Base-by-base conservation (phyloP, 2,113 vertebrate species). In the Smithornis capensis region DNA sequence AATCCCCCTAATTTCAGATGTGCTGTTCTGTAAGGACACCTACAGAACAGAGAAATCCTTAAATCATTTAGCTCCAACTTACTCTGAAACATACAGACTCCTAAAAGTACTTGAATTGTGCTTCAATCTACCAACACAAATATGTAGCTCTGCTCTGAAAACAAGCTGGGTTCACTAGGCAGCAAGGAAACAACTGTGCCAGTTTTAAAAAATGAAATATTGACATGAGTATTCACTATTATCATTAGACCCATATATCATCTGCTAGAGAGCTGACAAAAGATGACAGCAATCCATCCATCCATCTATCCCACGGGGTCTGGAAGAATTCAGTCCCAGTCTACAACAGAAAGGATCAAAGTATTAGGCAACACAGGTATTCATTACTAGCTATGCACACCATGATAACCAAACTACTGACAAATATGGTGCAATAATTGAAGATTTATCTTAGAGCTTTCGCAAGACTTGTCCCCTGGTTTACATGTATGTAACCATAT, bases 171-270 rank as follows among this genome's bases (percentile, higher is more conserved):
- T 62, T 91, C 81, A 65, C 70, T 62, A 42, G 87, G 78, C 67
- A 79, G 53, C 62, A 53, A 69, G 31, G 50, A 77, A 95, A 82
- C 49, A 84, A 82, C 37, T 17, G 42, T 19, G 22, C 38, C 82
- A 38, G 70, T 55, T 91, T 69, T 25, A 56, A 91, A 94, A 44
- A 89, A 84, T 56, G 40, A 87, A 83, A 69, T 83, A 85, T 13
- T 70, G 76, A 83, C 37, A 9, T 2, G 29, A 60, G n/a, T 49
- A 77, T 91, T 81, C 85, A 68, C 63, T 45, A 17, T 38, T 74
- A 50, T 55, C 45, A 47, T 74, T 53, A 82, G n/a, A 40, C 21
- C 64, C 49, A 68, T 49, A 1, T 8, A 92, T 78, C 81, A 91
- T 29, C 68, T 82, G 60, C 60, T 12, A 33, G 45, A 55, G 69